Base-by-base conservation (phyloP, 2,797 vertebrate species). In the Gallinago solitaria region DNA sequence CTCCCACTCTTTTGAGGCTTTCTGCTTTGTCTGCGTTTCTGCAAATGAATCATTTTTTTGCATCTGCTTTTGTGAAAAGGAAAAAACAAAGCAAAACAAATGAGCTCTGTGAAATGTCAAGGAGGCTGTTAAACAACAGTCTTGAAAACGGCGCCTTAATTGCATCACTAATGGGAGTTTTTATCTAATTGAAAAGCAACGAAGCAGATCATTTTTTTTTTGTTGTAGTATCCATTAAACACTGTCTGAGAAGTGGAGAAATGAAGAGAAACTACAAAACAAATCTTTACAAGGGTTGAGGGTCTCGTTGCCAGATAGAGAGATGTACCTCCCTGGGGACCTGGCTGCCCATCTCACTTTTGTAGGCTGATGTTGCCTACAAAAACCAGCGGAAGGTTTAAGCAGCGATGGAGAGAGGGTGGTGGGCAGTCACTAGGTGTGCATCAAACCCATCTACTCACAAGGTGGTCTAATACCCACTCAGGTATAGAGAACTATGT, bases 121-220 rank as follows among this genome's bases (percentile, higher is more conserved):
- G 89, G 88, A 95, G 63, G 83, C 83, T 96, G 94, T 93, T 95
- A 96, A 96, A 95, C 89, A 96, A 88, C 74, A 83, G 84, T 80
- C 87, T 93, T 91, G 95, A 87, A 95, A 96, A 92, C 1, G 1
- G 76, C 7, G 37, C 87, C 67, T 94, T 96, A 95, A 96, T 90
- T 96, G 83, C 83, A 91, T 93, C 89, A 89, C 91, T 96, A 96
- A 96, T 95, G 71, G 89, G 71, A 95, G 65, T 74, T 94, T 87
- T 95, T 95, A 94, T 95, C 89, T 97, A 97, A 95, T 93, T 94
- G 89, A 95, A 95, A 97, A 96, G 92, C 78, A 97, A 83, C 1
- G 30, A 89, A 95, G 94, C 60, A 56, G 71, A 94, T 93, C 3
- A n/a, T 73, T 93, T 95, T 92, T 93, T 95, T 92, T 90, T 92